Evolutionary conservation across 2,888 invertebrate genomes (phyloP), one percentile per base, ranked within the genome.

Genomic region (Carabus problematicus): DNA sequence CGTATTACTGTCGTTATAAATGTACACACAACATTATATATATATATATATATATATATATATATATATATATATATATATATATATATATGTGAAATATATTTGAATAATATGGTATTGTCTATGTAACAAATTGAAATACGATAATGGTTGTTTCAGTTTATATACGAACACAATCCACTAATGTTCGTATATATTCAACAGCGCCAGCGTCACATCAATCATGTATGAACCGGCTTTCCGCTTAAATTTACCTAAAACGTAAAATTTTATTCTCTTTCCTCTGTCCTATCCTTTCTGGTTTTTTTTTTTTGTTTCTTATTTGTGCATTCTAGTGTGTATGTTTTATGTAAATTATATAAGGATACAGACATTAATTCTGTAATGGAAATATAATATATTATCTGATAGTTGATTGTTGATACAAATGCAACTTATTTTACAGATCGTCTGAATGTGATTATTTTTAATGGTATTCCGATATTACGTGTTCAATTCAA

Each of bases 121-220:
- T 60, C 43, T 43, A 29, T n/a, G 60, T 58, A 60, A 60, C 60
- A 60, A 45, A 60, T 45, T 60, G 60, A 45, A 60, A 60, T 45
- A 60, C 60, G 60, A 60, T 60, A 45, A 12, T 45, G 8, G 9
- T 6, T 29, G 29, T 29, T 2, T 29, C 29, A 29, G 29, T n/a
- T n/a, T n/a, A 29, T 6, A 29, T 6, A 29, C 29, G 29, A 2
- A 29, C 29, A 29, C 29, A 29, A 3, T 29, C 6, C 29, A 29
- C 29, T 29, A 29, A 29, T 29, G 29, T 29, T 42, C 40, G 18
- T 64, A 64, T 64, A 52, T 64, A 64, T 64, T 64, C 63, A 64
- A n/a, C 42, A 12, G 18, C 42, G 41, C 2, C 16, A 40, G 14
- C 41, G 19, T 42, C 19, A 41, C 42, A 64, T 64, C 63, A 64